Evolutionary conservation across 2,113 vertebrate species (phyloP), one percentile per base, ranked within the genome.

Genomic region (Bettongia penicillata): DNA sequence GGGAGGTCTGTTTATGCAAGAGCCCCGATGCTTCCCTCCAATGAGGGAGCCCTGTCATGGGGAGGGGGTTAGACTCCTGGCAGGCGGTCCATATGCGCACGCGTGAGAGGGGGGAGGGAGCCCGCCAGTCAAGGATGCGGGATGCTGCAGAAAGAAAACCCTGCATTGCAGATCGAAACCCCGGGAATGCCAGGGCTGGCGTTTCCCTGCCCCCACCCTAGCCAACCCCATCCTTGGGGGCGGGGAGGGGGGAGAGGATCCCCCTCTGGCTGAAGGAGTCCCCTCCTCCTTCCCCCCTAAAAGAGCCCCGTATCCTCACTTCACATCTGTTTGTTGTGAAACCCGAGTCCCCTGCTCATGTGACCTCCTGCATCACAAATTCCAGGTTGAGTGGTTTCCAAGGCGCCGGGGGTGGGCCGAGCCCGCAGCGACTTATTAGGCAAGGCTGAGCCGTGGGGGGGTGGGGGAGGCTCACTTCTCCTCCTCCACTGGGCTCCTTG

Each of bases 321-420:
- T 98, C 98, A 98, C 98, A 98, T 99, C 99, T 99, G 99, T 99
- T 99, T 99, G 99, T 99, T 99, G 99, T 99, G 99, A 99, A 99
- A 99, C 98, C 97, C 7, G 99, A 99, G 98, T 95, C 96, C 37
- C 55, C 0, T 3, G 95, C 94, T 96, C 99, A 99, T 98, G 99
- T 99, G 99, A 99, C 95, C 89, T 90, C 96, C 98, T 52, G 97
- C 98, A 95, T 99, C 98, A 98, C 98, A 7, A 97, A 98, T 98
- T 98, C 98, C 96, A 97, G 93, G 97, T 98, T 99, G 98, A 98
- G 98, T 99, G 98, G 99, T 99, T 98, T 99, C 98, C 98, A 98
- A 98, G 98, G 98, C 98, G 98, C 98, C 96, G 96, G 95, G 55
- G 92, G 90, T 93, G 92, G 95, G 90, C 0, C 47, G 92, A 95